Conservation (phyloP, 1,140 invertebrate genomes). For the Cydia pomonella region DNA sequence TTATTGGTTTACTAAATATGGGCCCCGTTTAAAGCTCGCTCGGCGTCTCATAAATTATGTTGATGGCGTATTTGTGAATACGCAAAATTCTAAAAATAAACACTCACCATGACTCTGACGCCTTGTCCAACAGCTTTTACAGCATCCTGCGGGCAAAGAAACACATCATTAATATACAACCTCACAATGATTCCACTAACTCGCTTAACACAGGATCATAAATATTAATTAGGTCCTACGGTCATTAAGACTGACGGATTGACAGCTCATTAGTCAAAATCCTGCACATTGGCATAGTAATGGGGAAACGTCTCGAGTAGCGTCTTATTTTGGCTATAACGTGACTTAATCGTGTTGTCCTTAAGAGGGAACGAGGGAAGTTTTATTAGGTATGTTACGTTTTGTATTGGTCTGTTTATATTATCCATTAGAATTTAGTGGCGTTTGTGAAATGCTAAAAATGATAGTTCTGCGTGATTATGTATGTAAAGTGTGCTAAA, state of each 20-base stretch:
- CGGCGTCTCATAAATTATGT: neutral
- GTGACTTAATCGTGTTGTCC: neutral
- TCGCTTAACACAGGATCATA: neutral
- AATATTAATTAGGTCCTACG: constrained; percentile 17
- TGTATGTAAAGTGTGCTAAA: no score
- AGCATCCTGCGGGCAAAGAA: constrained; percentile 18
- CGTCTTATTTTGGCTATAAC: neutral
- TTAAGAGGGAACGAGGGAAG: neutral
- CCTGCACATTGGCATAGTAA: neutral
- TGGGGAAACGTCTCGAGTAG: neutral
- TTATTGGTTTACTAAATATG: no score
- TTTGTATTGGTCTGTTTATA: no score
- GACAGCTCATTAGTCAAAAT: constrained; percentile 13
- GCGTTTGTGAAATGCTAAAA: no score
- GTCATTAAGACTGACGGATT: constrained; percentile 8
- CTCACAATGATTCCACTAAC: constrained; percentile 8
- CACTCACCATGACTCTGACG: constrained; percentile 16
- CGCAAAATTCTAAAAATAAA: neutral
- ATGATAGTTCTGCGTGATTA: no score
- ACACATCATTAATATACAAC: neutral
- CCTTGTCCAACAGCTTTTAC: constrained; percentile 13
- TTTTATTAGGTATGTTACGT: no score
- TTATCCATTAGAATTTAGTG: no score
- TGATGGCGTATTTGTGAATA: neutral
- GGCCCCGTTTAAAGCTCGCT: neutral